Base-by-base conservation (phyloP, 2,888 invertebrate species). In the Uloborus plumipes region DNA sequence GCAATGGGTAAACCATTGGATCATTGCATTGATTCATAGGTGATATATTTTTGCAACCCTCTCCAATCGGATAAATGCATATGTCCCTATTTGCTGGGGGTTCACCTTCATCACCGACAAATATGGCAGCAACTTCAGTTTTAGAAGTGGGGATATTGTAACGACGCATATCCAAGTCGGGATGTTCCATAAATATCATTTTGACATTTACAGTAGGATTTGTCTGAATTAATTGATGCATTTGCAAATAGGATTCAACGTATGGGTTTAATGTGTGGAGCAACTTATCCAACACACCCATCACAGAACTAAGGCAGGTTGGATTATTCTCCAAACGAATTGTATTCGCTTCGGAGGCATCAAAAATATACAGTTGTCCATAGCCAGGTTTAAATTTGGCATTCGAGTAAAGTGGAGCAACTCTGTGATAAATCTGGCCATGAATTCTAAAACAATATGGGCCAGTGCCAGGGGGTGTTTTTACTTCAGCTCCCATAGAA, bases 1-100 rank as follows among this genome's bases (percentile, higher is more conserved):
- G 67, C 16, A 87, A 13, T 13, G 86, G 85, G 61, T 87, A 87
- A 1, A 73, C 70, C 85, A 86, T 86, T 16, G 86, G 84, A 72
- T 87, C 86, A 26, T 59, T 76, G 64, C 85, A 83, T 26, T 84
- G 84, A 70, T 85, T 85, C n/a, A 80, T 18, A n/a, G 77, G 65
- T 0, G 50, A 55, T 6, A 86, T 82, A 16, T 26, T 50, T 50
- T 82, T n/a, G 16, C n/a, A 22, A 22, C 51, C 20, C 15, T 16
- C 65, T 26, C 70, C 15, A 61, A 22, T 59, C 85, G 77, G 14
- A 86, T n/a, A 39, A 86, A 77, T 58, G 26, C 58, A 50, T 18
- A 61, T 50, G 26, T 87, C 85, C 26, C 86, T 53, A 20, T 86
- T 76, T 22, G 83, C 76, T 47, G 86, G 86, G 1, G 85, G 86